Evolutionary conservation across 1,140 invertebrate species (phyloP).

Genomic region (Holcopasites calliopsidis): DNA sequence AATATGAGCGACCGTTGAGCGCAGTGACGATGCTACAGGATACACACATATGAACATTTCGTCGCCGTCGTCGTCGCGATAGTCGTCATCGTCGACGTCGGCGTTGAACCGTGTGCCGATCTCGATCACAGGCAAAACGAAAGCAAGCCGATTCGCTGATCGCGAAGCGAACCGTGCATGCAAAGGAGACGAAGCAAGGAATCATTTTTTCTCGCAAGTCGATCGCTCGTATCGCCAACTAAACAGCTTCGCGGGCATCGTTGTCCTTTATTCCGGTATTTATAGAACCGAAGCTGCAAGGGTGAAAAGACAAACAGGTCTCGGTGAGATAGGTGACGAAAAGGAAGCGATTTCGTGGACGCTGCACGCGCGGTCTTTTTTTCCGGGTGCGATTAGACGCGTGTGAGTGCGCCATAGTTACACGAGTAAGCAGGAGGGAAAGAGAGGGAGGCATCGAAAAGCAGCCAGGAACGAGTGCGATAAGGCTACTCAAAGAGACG

Average conservation of each 20-base stretch:
- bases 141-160: not conserved
- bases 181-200: not conserved
- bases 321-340: not conserved
- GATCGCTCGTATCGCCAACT: too few species aligned
- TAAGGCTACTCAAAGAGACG: slow-evolving; percentile 6
- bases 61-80: slow-evolving; percentile 39
- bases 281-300: slow-evolving; percentile 8
- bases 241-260: too few species aligned
- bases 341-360: slow-evolving; percentile 2
- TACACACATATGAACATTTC: slow-evolving; percentile 22
- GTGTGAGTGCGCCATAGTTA: slow-evolving; percentile 51
- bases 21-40: not conserved
- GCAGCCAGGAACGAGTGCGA: not conserved
- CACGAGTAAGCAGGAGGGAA: slow-evolving; percentile 1
- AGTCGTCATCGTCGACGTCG: slow-evolving; percentile 49
- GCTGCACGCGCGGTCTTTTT: slow-evolving; percentile 48
- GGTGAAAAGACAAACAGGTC: slow-evolving; percentile 20
- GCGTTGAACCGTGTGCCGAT: slow-evolving; percentile 45
- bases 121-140: not conserved
- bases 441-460: slow-evolving; percentile 9
- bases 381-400: slow-evolving; percentile 34
- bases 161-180: not conserved
- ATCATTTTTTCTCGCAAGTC: not conserved
- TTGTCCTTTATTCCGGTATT: slow-evolving; percentile 35
- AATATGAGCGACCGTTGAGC: slow-evolving; percentile 7